Percentiles rank a stretch among this genome's conserved stretches.
Evolutionary conservation across 2,888 invertebrate genomes (phyloP).

Genomic region (Dolichopus griseipennis): DNA sequence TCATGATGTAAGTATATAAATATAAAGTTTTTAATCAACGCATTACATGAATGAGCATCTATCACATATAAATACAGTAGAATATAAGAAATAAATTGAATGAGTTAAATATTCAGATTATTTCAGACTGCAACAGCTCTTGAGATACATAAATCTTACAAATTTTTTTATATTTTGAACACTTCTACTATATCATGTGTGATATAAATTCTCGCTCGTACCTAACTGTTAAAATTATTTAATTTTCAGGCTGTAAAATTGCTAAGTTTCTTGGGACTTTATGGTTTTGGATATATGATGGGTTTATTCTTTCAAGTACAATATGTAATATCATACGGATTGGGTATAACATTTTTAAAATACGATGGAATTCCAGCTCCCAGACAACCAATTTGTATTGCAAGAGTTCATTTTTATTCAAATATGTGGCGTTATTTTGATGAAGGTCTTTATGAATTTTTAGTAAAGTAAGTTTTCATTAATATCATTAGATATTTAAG

Average conservation of each 20-base stretch:
- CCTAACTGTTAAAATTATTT: too few relatives aligned
- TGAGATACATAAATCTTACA: too few relatives aligned
- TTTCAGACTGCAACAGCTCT: too few relatives aligned
- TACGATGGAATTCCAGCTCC: slow-evolving; percentile 62
- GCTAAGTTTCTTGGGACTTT: slow-evolving; percentile 63
- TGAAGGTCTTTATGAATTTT: slow-evolving; percentile 81
- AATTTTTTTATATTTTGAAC: too few relatives aligned
- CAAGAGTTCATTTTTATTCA: slow-evolving; percentile 83
- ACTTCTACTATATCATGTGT: too few relatives aligned
- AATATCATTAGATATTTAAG: slow-evolving; percentile 1
- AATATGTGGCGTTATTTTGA: slow-evolving; percentile 98
- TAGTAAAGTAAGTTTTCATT: slow-evolving; percentile 55
- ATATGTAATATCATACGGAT: slow-evolving; percentile 83
- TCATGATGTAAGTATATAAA: slow-evolving; percentile 50
- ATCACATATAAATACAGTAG: too few relatives aligned
- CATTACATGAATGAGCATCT: too few relatives aligned
- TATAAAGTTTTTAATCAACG: too few relatives aligned
- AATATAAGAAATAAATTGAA: too few relatives aligned
- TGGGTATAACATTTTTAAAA: slow-evolving; percentile 61
- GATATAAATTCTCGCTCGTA: too few relatives aligned
- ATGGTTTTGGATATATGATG: slow-evolving; percentile 80
- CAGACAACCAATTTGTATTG: slow-evolving; percentile 76
- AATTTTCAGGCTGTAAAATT: slow-evolving; percentile 49
- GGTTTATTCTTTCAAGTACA: slow-evolving; percentile 89
- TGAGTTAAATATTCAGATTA: too few relatives aligned